Conservation (phyloP, 2,888 invertebrate genomes). For the Alviniconcha strummeri region DNA sequence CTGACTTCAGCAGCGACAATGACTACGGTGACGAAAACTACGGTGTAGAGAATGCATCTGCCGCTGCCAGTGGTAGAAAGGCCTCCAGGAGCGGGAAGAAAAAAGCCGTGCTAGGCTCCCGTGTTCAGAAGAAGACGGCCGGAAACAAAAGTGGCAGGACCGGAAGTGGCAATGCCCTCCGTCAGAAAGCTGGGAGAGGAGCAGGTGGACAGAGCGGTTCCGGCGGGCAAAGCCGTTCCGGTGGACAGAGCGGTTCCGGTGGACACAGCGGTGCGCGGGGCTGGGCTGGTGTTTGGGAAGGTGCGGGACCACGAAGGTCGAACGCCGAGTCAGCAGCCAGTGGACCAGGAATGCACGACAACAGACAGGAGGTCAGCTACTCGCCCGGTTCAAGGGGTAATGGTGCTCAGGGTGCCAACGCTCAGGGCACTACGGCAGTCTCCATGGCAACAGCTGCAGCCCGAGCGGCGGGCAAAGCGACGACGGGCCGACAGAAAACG, state of each 20-base stretch:
- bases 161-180: background rate
- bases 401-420: too few relatives aligned
- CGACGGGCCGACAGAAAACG: background rate
- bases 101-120: background rate
- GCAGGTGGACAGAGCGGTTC: background rate
- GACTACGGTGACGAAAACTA: background rate
- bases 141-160: conserved; percentile 12
- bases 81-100: background rate
- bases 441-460: too few relatives aligned
- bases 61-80: background rate
- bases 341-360: too few relatives aligned
- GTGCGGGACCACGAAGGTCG: too few relatives aligned
- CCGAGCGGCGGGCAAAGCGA: background rate
- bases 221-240: too few relatives aligned
- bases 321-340: too few relatives aligned
- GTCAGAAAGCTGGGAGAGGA: background rate
- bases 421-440: too few relatives aligned
- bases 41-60: background rate
- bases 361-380: too few relatives aligned
- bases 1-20: background rate
- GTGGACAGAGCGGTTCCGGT: too few relatives aligned
- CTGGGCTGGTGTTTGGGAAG: too few relatives aligned
- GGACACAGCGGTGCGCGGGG: too few relatives aligned
- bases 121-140: background rate
- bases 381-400: too few relatives aligned